Base-by-base conservation (phyloP, 2,888 invertebrate species). In the Trissolcus japonicus region DNA sequence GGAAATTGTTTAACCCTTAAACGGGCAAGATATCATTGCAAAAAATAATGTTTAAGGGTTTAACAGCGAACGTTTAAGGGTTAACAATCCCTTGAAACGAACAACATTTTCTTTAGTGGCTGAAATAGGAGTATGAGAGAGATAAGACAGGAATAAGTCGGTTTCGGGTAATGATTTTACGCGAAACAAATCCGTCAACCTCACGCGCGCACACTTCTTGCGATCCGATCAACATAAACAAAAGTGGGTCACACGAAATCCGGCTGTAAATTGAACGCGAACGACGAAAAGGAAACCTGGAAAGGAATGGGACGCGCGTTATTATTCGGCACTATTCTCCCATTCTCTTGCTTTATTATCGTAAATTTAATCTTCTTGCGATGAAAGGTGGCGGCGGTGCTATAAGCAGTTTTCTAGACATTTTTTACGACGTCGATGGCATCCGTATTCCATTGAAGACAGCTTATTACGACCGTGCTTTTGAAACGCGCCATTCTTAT, bases 381-480 rank as follows among this genome's bases (percentile, higher is more conserved):
- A 76, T 72, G 79, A 79, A 76, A 79, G 76, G 69, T 68, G 68
- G 43, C 62, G 43, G n/a, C 59, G 35, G 29, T 9, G 73, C 66
- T 61, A 63, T 56, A 67, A 68, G 65, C 66, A 76, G 69, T 76
- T 76, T 69, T 73, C 73, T 63, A 72, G 50, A 73, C 61, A 73
- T 80, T 81, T 51, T 84, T 84, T 82, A 83, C 71, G 82, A 79
- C 76, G 78, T 56, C 77, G 75, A 60, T 74, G 81, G 82, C 81
- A 82, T 83, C 83, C 81, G 82, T 82, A 82, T 83, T 83, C 85
- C 81, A 82, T 80, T 79, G 81, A 82, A 78, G 81, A 76, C 65
- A 74, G 78, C 61, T 78, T 81, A 83, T 83, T 82, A 81, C 80
- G 75, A 72, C 66, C 78, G 53, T 50, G 61, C 67, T 66, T 67